Evolutionary conservation across 2,113 vertebrate species (phyloP), one percentile per base, ranked within the genome.

Genomic region (Lepisosteus osseus): DNA sequence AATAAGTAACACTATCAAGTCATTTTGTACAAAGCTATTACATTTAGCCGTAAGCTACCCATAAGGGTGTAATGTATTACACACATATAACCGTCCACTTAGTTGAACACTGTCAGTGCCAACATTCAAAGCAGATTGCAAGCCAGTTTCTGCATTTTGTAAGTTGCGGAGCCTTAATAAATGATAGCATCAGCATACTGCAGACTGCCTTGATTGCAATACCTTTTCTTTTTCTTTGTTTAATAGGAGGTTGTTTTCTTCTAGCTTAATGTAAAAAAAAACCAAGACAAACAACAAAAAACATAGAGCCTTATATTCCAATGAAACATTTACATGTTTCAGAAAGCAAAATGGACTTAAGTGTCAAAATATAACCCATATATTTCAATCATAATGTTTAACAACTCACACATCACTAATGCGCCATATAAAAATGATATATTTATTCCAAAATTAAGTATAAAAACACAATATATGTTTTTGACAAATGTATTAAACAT

Each of bases 291-390:
- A 29, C 29, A 29, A 1, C 1, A 29, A 29, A 29, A 29, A 29
- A 29, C 29, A 29, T 29, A 29, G 29, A 29, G 29, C 29, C 29
- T 29, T 29, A 29, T 29, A 29, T 29, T 29, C 29, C 29, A 29
- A 29, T 29, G 29, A 29, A 29, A 29, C 29, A 29, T 29, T 29
- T 29, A 29, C 29, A 54, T 47, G 56, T 80, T 78, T 74, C 81
- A 72, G 68, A 47, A 75, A 76, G 79, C 71, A 83, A 82, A 76
- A 76, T 73, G 79, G 29, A 29, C 29, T 29, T 29, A 29, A 29
- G 29, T 29, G 29, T 29, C 29, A 29, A 29, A 29, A 29, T 29
- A 29, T 29, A 1, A 29, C 29, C 29, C 29, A 29, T 29, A 29
- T 29, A 29, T 29, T 29, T 29, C 29, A 2, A 29, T 1, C 29